A percentile compares a stretch with the other conserved stretches of the same genome.
Conservation (phyloP, 1,140 invertebrate species). For the Aphaenogaster rudis region DNA sequence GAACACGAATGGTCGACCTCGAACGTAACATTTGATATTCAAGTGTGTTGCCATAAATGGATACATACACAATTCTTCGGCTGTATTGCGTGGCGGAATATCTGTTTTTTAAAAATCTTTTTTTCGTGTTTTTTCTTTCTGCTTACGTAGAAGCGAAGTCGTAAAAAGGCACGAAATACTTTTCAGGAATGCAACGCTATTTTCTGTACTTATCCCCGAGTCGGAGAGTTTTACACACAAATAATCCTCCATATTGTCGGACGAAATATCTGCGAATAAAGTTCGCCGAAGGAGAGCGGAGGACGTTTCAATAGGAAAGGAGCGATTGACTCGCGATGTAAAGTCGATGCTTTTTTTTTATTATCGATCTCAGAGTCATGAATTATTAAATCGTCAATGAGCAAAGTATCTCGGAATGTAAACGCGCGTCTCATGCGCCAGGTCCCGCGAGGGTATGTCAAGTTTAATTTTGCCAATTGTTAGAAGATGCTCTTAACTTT, state of each 20-base stretch:
- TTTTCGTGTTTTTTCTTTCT: background rate
- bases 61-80: background rate
- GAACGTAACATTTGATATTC: constrained; percentile 20
- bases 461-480: constrained; percentile 38
- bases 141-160: constrained; percentile 17
- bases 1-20: background rate
- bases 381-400: constrained; percentile 45
- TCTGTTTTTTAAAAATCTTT: background rate
- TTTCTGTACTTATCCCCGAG: constrained; percentile 30
- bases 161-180: constrained; percentile 32
- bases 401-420: constrained; percentile 27
- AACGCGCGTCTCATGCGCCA: background rate
- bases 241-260: constrained; percentile 52
- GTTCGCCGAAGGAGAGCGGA: constrained; percentile 37
- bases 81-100: background rate
- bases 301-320: constrained; percentile 22
- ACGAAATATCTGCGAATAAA: constrained; percentile 49
- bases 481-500: constrained; percentile 34
- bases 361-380: constrained; percentile 18
- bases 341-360: constrained; percentile 5
- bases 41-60: background rate
- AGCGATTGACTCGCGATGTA: constrained; percentile 41
- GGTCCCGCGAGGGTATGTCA: background rate
- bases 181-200: constrained; percentile 30
- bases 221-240: constrained; percentile 44